Evolutionary conservation across 2,113 vertebrate genomes (phyloP), one percentile per base, ranked within the genome.

Genomic region (Loxodonta africana): DNA sequence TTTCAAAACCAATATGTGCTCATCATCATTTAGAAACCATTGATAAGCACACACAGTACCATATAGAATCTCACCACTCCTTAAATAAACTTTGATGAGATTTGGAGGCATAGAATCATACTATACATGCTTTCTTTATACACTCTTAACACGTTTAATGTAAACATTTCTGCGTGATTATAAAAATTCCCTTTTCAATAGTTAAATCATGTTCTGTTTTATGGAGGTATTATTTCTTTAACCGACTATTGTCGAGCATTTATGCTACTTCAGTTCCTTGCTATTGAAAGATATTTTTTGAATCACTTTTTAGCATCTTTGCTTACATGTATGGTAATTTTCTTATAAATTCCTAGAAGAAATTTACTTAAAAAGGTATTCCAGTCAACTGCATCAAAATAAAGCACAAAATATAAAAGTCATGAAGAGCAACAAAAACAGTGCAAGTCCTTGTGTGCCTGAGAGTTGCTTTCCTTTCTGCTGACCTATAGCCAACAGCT

Each of bases 331-430:
- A 1, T 94, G 62, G 1, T 84, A 62, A 33, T 93, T 84, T 81
- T 90, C n/a, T 91, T 41, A 71, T 53, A 69, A 83, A 77, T 83
- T 91, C 7, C 14, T 94, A 77, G 44, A 65, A 65, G 15, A 4
- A 78, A 96, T 86, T 86, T 86, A 80, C 12, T 48, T 67, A 74
- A 26, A 91, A 51, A 91, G 5, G 1, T 93, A 23, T 62, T 87
- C 12, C 23, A 37, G 60, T 90, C 33, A 82, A 9, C 20, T 93
- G 0, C 67, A 25, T 93, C 28, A 67, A 26, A 80, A 91, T 78
- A 67, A 76, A 81, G 53, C 23, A 60, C 26, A 93, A 20, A 86
- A 41, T 73, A 25, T 25, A 76, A 9, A 83, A 23, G 4, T 77
- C 33, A 14, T 51, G 41, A 87, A 12, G 60, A 48, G 48, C n/a